Percentiles rank a stretch among this genome's conserved stretches.
Evolutionary conservation across 1,140 invertebrate genomes (phyloP).

Genomic region (Drosophila albomicans): DNA sequence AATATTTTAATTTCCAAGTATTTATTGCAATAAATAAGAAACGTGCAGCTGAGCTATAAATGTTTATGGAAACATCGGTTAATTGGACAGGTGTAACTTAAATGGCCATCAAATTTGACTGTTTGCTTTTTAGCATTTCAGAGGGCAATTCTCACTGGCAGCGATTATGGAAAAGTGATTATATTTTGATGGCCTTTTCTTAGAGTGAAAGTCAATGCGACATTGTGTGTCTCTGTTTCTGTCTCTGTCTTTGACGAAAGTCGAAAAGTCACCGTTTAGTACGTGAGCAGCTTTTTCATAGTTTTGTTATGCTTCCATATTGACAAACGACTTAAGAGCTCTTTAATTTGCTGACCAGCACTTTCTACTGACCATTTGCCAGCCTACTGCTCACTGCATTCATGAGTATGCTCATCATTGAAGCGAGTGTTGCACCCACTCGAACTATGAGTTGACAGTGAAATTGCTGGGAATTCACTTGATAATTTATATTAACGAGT

Average conservation of each 20-base stretch:
- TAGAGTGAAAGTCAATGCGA: conserved; percentile 40
- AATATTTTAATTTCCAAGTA: no score
- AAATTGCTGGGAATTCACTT: conserved; percentile 19
- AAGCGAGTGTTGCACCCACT: conserved; percentile 1
- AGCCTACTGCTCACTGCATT: not conserved
- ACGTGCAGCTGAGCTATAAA: no score
- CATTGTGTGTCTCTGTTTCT: conserved; percentile 11
- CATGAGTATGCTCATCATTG: not conserved
- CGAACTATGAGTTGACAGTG: conserved; percentile 12
- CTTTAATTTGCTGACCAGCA: conserved; percentile 44
- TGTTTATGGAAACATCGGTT: no score
- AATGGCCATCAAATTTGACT: not conserved
- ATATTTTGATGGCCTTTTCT: conserved; percentile 9
- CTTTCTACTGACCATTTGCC: conserved; percentile 51
- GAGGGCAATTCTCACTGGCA: not conserved
- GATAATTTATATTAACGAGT: not conserved
- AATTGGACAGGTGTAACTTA: no score
- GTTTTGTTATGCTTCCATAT: conserved; percentile 64
- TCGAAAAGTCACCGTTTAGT: not conserved
- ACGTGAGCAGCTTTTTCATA: conserved; percentile 60
- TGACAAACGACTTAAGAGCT: conserved; percentile 59
- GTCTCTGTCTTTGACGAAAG: not conserved
- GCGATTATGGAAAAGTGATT: not conserved
- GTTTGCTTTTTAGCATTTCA: not conserved
- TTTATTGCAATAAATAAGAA: no score